Base-by-base conservation (phyloP, 2,888 invertebrate genomes). In the Acrobasis suavella region DNA sequence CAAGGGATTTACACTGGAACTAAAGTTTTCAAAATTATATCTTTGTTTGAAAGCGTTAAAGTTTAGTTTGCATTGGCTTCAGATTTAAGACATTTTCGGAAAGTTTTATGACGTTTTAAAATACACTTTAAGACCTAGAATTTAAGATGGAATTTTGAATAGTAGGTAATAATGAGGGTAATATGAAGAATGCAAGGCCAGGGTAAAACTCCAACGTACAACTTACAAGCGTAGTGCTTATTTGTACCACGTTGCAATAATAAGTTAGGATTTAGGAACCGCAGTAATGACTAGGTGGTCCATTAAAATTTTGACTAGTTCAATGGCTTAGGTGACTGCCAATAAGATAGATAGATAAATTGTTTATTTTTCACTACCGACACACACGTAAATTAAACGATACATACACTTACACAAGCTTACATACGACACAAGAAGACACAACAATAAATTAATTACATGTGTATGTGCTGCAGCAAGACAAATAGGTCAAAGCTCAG, bases 111-210 rank as follows among this genome's bases (percentile, higher is more conserved):
- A 14, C 14, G 15, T 38, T n/a, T 3, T n/a, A 54, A 54, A 38
- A 37, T 54, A 9, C 1, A 14, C 9, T 37, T 37, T 54, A 38
- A 37, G 1, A 15, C 37, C 5, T 37, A 9, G 16, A 2, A 12
- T 0, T 39, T 55, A 16, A 52, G 32, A 32, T 52, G 12, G 7
- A 52, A n/a, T 17, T 14, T 32, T 7, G n/a, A 16, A 32, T 52
- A n/a, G 14, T 1, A n/a, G n/a, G 32, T 32, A 8, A n/a, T 14
- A 32, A 17, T 52, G 39, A 39, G n/a, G 55, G 10, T 38, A 55
- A 39, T 55, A 55, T 39, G 16, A 55, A 39, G 39, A 55, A 55
- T 55, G 55, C 55, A 55, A 55, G 16, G 55, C 15, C 55, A 55
- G 54, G n/a, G 9, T n/a, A 37, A 9, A 38, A 9, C 17, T 9